These are phyloP conservation scores for Parasteatoda lunata DNA, from an alignment of 2,888 invertebrate species.

Conservation along the genomic window DNA sequence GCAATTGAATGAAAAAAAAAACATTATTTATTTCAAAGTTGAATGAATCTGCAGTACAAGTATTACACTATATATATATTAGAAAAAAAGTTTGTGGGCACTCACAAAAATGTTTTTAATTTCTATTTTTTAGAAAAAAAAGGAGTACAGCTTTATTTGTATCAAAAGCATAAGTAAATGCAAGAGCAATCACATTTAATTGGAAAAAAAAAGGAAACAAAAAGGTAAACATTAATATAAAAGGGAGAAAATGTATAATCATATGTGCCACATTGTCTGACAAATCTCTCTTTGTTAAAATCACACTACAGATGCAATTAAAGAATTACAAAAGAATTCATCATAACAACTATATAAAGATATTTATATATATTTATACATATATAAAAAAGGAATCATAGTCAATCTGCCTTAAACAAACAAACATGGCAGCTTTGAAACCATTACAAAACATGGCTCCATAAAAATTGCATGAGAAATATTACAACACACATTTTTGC, in stretches of 20 bases:
- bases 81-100: constrained; percentile 6
- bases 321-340: constrained; percentile 67
- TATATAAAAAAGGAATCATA: constrained; percentile 64
- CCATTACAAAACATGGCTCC: constrained; percentile 52
- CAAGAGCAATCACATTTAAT: constrained; percentile 18
- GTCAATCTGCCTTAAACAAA: constrained; percentile 66
- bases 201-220: constrained; percentile 17
- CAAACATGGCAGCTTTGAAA: constrained; percentile 65
- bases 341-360: constrained; percentile 68
- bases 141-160: constrained; percentile 26
- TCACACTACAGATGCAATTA: constrained; percentile 54
- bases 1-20: constrained; percentile 54
- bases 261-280: constrained; percentile 42
- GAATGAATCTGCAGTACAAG: constrained; percentile 52
- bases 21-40: constrained; percentile 46
- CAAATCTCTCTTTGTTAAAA: constrained; percentile 49
- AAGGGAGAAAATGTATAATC: not conserved
- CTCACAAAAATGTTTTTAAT: not conserved
- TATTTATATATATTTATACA: constrained; percentile 67
- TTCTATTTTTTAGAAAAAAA: not conserved
- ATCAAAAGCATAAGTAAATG: constrained; percentile 57
- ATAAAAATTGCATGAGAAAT: constrained; percentile 58
- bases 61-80: constrained; percentile 37
- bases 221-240: constrained; percentile 23
- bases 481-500: constrained; percentile 58